phyloP scores from a whole-genome alignment of 2,888 invertebrate genomes.

The Galerucella nymphaeae region DNA sequence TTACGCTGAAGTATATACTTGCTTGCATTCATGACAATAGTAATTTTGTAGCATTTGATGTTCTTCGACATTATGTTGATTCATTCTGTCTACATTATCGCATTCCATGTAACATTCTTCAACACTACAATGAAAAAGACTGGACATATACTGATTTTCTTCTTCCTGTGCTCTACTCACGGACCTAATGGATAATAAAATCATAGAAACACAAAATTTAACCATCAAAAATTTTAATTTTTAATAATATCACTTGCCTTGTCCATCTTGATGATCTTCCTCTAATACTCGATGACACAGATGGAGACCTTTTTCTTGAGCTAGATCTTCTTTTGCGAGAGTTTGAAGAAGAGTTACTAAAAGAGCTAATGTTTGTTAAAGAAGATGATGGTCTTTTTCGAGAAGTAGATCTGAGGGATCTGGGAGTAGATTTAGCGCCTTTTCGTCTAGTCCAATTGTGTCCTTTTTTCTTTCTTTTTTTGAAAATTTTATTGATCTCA shows the following conservation, averaged over 20 bases:
- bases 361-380: background rate
- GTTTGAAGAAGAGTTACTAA: slow-evolving; percentile 17
- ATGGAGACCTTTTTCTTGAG: slow-evolving; percentile 16
- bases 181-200: slow-evolving; percentile 29
- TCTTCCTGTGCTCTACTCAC: slow-evolving; percentile 41
- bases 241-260: background rate
- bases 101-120: slow-evolving; percentile 39
- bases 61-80: slow-evolving; percentile 37
- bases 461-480: slow-evolving; percentile 27
- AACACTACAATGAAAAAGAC: slow-evolving; percentile 37
- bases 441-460: slow-evolving; percentile 32
- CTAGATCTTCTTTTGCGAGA: slow-evolving; percentile 18
- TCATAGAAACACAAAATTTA: too few species aligned
- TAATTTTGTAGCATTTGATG: slow-evolving; percentile 37
- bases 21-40: slow-evolving; percentile 38
- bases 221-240: too few species aligned
- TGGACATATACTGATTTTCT: slow-evolving; percentile 23
- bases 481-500: slow-evolving; percentile 23
- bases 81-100: slow-evolving; percentile 41
- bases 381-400: background rate
- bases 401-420: slow-evolving; percentile 7
- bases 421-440: slow-evolving; percentile 19
- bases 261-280: slow-evolving; percentile 9
- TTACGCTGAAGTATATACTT: slow-evolving; percentile 40
- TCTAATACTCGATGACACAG: background rate